Percentiles rank a stretch among this genome's conserved stretches.
These are phyloP conservation scores for Rhodophaea formosa DNA, from an alignment of 2,888 invertebrate genomes.

Conservation along the genomic window DNA sequence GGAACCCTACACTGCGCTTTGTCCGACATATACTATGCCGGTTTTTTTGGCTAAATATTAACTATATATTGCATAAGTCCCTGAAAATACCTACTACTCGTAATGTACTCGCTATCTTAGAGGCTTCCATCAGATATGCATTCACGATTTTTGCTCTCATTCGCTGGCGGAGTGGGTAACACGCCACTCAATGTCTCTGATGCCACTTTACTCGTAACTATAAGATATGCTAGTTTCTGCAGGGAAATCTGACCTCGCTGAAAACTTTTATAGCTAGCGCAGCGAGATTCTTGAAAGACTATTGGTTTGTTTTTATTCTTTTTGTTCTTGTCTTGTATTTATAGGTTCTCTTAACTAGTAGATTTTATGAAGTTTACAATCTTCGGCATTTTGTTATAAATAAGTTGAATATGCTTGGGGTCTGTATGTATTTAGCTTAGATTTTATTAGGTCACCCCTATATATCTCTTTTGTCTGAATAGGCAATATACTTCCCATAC, in stretches of 20 bases:
- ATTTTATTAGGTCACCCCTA: no score
- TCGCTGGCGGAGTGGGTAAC: neutral
- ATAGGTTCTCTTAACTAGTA: neutral
- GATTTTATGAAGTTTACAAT: no score
- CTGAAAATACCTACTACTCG: no score
- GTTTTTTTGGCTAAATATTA: no score
- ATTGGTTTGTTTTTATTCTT: neutral
- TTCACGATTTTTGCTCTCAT: constrained; percentile 26
- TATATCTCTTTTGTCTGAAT: no score
- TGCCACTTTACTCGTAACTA: neutral
- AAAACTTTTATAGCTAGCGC: neutral
- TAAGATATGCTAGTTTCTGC: neutral
- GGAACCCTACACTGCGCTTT: no score
- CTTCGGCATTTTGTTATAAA: no score
- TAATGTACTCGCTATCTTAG: neutral
- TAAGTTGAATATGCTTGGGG: no score
- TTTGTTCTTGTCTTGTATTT: neutral
- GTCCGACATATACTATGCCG: no score
- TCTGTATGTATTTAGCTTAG: no score
- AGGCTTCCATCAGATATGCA: constrained; percentile 28
- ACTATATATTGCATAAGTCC: neutral
- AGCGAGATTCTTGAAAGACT: neutral
- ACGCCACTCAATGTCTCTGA: neutral
- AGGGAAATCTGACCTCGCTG: neutral
- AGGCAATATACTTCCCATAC: no score